Conservation (phyloP, 1,140 invertebrate genomes). For the Penaeus japonicus region DNA sequence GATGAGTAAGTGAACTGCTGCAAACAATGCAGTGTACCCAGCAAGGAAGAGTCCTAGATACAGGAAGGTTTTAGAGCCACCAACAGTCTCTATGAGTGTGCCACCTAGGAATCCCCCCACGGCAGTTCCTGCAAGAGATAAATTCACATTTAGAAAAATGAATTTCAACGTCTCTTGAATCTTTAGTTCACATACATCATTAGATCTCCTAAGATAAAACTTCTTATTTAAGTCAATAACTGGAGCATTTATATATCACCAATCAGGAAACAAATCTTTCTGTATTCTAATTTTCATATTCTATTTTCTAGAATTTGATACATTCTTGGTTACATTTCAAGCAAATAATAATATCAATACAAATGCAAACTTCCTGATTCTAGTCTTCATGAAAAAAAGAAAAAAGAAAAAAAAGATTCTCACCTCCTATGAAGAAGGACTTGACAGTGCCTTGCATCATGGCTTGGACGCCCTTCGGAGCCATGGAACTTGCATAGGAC, state of each 20-base stretch:
- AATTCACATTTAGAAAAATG: neutral
- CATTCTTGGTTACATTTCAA: too few species aligned
- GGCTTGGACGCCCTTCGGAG: constrained; percentile 74
- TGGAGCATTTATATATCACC: too few species aligned
- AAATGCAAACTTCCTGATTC: too few species aligned
- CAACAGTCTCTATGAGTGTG: neutral
- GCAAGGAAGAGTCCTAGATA: constrained; percentile 14
- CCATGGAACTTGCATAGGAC: constrained; percentile 83
- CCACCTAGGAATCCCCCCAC: constrained; percentile 18
- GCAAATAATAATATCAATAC: too few species aligned
- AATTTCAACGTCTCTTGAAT: neutral
- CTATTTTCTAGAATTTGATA: too few species aligned
- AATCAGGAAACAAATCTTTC: too few species aligned
- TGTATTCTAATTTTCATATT: too few species aligned
- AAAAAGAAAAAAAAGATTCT: neutral
- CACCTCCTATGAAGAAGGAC: constrained; percentile 29
- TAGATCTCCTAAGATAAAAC: too few species aligned
- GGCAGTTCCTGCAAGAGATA: neutral
- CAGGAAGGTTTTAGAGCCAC: constrained; percentile 24
- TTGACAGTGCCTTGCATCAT: constrained; percentile 41
- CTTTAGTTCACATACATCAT: too few species aligned
- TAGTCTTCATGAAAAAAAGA: too few species aligned
- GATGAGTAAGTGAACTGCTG: neutral
- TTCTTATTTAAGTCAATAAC: too few species aligned
- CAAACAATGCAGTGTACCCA: neutral